These are phyloP conservation scores for Ciconia boyciana DNA, from an alignment of 2,113 vertebrate genomes.

Conservation along the genomic window DNA sequence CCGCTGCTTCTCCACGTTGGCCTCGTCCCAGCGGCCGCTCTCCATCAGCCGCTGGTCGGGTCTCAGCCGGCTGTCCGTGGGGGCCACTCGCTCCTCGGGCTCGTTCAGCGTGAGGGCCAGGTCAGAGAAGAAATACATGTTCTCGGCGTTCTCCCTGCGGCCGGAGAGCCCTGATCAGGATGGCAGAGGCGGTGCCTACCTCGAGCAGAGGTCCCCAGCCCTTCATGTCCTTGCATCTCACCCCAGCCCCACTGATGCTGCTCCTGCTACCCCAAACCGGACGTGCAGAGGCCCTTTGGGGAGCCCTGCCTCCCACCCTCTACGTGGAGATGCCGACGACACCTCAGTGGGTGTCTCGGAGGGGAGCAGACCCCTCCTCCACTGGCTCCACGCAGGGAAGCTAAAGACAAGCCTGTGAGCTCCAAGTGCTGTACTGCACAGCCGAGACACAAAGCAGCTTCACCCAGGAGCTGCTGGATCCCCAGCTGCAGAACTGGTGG, in stretches of 20 bases:
- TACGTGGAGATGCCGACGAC: fast-evolving
- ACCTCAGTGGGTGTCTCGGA: fast-evolving
- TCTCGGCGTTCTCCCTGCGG: slow-evolving; percentile 88
- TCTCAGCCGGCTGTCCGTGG: slow-evolving; percentile 89
- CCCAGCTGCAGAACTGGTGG: neutral
- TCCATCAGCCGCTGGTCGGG: slow-evolving; percentile 96
- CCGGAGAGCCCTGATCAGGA: fast-evolving
- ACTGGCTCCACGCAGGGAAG: fast-evolving
- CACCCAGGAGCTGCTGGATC: neutral
- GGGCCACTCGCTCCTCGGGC: slow-evolving; percentile 80
- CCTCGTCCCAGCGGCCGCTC: slow-evolving; percentile 91
- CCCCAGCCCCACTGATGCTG: neutral
- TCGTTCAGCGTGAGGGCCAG: slow-evolving; percentile 94
- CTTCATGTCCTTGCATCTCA: fast-evolving
- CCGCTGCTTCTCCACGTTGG: slow-evolving; percentile 89
- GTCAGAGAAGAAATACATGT: slow-evolving; percentile 95
- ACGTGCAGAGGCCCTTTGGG: fast-evolving
- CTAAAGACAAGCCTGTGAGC: neutral
- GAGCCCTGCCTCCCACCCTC: neutral
- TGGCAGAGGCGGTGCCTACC: fast-evolving
- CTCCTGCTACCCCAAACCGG: neutral
- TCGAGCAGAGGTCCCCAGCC: neutral
- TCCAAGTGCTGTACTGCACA: fast-evolving
- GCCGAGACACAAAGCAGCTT: fast-evolving
- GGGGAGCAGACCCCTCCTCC: neutral